Base-by-base conservation (phyloP, 2,113 vertebrate species). In the Strix aluco region DNA sequence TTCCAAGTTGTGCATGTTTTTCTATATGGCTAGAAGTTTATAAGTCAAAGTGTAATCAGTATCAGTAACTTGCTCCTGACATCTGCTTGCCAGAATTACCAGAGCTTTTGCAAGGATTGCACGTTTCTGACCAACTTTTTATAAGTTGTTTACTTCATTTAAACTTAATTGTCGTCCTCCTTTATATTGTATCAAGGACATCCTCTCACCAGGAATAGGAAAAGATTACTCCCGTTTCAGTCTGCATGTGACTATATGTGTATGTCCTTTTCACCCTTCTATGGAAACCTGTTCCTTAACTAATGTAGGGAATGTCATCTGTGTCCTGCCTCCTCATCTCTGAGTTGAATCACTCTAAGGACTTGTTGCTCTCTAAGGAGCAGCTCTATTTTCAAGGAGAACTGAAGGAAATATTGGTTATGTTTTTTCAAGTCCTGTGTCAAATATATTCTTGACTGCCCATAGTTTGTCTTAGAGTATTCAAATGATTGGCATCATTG, bases 81-180 rank as follows among this genome's bases (percentile, higher is more conserved):
- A n/a, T 81, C 49, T 4, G 32, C 20, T 49, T 84, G 67, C 26
- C 11, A 78, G 26, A 57, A 49, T 78, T 84, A 26, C 10, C 30
- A 71, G 20, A 72, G 11, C 7, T 78, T 84, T 42, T 73, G 20
- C 55, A 62, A 65, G 23, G 36, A 44, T 32, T 67, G 20, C 2
- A 0, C 4, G 1, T 52, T 90, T 90, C 62, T 92, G 52, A 55
- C 17, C 5, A 67, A n/a, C 4, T 69, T 85, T 25, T 54, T 55
- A 0, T 46, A 61, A 81, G 25, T 63, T 75, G 55, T 0, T 0
- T 46, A 55, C 0, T 0, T 46, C 25, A 8, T 82, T 26, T 32
- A 10, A 90, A 82, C 15, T 70, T 61, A 59, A 26, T 86, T 58
- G 29, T 62, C 5, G 0, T 78, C 21, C 16, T 62, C 10, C 18